These are phyloP conservation scores for Cheirogaleus major DNA, from an alignment of 2,797 vertebrate genomes.

Conservation along the genomic window DNA sequence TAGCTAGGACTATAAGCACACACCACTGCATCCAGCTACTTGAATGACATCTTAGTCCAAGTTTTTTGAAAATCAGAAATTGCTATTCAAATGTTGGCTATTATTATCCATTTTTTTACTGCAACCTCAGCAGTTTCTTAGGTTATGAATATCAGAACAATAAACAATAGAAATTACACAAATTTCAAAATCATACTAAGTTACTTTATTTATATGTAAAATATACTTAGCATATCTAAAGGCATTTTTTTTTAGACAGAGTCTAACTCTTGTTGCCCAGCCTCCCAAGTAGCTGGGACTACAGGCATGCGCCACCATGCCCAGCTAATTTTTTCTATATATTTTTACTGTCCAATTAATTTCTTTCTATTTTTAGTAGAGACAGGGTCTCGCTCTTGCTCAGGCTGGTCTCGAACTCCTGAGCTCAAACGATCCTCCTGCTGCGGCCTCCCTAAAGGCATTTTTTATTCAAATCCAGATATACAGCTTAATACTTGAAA, in stretches of 20 bases:
- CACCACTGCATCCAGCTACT: background rate
- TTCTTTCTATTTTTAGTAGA: too few species aligned
- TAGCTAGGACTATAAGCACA: background rate
- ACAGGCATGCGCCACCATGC: too few species aligned
- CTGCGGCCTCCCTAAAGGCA: background rate
- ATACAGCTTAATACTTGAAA: conserved; percentile 2
- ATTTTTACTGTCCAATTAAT: too few species aligned
- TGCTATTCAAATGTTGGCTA: background rate
- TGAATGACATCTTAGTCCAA: background rate
- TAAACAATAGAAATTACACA: background rate
- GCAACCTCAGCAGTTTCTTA: background rate
- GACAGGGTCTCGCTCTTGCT: too few species aligned
- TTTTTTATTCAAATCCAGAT: conserved; percentile 33
- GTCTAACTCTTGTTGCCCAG: too few species aligned
- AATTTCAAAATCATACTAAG: background rate
- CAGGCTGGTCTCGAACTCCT: too few species aligned
- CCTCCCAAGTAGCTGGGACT: too few species aligned
- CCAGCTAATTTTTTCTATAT: too few species aligned
- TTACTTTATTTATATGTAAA: background rate
- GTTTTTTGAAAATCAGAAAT: conserved; percentile 42
- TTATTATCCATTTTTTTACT: background rate
- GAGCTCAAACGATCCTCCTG: too few species aligned
- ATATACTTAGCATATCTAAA: background rate
- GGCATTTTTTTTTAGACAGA: background rate
- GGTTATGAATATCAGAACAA: background rate